Conservation (phyloP, 2,113 vertebrate species). For the Ageneiosus marmoratus region DNA sequence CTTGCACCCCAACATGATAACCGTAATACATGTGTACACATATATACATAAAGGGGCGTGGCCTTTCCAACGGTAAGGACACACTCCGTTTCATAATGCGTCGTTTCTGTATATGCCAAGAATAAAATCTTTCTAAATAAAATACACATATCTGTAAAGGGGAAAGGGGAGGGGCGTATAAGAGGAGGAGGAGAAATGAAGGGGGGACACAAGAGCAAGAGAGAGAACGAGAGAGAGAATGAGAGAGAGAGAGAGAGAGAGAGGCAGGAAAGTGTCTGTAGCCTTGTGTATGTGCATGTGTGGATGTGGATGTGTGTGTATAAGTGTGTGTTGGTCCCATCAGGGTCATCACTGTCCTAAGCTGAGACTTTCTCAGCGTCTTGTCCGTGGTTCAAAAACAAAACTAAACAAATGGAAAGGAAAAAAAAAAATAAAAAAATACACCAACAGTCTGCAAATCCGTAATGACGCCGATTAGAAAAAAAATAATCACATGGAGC, state of each 20-base stretch:
- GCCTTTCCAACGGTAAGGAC: constrained; percentile 51
- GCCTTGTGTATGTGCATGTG: constrained; percentile 41
- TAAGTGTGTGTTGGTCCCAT: constrained; percentile 41
- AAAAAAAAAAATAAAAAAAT: not conserved
- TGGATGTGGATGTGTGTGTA: constrained; percentile 1
- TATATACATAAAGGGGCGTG: constrained; percentile 77
- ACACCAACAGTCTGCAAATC: constrained; percentile 42
- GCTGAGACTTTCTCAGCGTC: constrained; percentile 27
- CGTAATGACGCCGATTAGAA: constrained; percentile 35
- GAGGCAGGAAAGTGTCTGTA: constrained; percentile 27
- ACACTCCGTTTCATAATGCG: constrained; percentile 74
- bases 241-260: too few species aligned
- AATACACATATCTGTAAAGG: constrained; percentile 71
- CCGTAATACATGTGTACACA: constrained; percentile 75
- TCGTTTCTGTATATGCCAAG: constrained; percentile 79
- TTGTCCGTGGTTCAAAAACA: constrained; percentile 29
- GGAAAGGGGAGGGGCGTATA: constrained; percentile 58
- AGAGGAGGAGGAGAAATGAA: constrained; percentile 36
- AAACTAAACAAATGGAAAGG: constrained; percentile 18
- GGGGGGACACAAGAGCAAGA: not conserved
- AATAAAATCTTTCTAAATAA: constrained; percentile 82
- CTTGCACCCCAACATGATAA: constrained; percentile 60
- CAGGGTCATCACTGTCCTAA: constrained; percentile 34
- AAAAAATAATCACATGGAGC: constrained; percentile 35
- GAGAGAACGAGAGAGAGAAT: not conserved